These are phyloP conservation scores for Dendroctonus valens DNA, from an alignment of 1,140 invertebrate species.

Conservation along the genomic window DNA sequence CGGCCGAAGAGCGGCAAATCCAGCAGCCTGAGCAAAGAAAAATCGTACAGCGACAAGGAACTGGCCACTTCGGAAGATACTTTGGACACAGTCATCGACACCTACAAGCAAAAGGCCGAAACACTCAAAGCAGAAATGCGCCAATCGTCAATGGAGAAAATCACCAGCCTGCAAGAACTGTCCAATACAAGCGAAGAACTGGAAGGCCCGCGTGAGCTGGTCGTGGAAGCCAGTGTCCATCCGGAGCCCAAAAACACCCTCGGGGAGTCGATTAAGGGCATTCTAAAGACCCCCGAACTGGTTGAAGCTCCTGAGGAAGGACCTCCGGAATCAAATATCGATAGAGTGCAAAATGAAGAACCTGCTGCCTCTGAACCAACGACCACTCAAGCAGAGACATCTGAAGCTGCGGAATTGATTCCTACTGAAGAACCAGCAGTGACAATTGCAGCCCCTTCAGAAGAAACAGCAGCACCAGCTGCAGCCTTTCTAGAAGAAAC, in stretches of 20 bases:
- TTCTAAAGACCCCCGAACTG: slow-evolving; percentile 1
- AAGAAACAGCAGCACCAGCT: slow-evolving; percentile 23
- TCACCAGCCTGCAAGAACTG: slow-evolving; percentile 13
- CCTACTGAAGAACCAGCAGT: neutral
- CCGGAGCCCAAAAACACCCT: slow-evolving; percentile 36
- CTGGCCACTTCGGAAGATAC: slow-evolving; percentile 32
- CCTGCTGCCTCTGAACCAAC: too few relatives aligned
- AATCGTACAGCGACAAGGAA: slow-evolving; percentile 10
- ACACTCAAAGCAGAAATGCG: slow-evolving; percentile 14
- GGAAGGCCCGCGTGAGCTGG: slow-evolving; percentile 32
- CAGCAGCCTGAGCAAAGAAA: slow-evolving; percentile 25
- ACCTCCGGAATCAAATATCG: slow-evolving; percentile 36
- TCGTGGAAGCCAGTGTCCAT: slow-evolving; percentile 39
- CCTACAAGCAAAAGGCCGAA: slow-evolving; percentile 28
- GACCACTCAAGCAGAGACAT: neutral
- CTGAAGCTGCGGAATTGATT: neutral
- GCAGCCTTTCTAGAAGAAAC: neutral
- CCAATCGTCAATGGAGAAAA: slow-evolving; percentile 4
- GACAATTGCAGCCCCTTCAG: neutral
- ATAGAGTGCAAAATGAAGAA: slow-evolving; percentile 26
- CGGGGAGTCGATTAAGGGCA: slow-evolving; percentile 15
- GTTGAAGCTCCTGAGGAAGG: slow-evolving; percentile 20
- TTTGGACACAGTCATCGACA: slow-evolving; percentile 34
- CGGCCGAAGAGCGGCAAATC: slow-evolving; percentile 44
- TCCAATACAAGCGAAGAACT: slow-evolving; percentile 42